Evolutionary conservation across 2,888 invertebrate species (phyloP), one percentile per base, ranked within the genome.

Genomic region (Limnephilus rhombicus): DNA sequence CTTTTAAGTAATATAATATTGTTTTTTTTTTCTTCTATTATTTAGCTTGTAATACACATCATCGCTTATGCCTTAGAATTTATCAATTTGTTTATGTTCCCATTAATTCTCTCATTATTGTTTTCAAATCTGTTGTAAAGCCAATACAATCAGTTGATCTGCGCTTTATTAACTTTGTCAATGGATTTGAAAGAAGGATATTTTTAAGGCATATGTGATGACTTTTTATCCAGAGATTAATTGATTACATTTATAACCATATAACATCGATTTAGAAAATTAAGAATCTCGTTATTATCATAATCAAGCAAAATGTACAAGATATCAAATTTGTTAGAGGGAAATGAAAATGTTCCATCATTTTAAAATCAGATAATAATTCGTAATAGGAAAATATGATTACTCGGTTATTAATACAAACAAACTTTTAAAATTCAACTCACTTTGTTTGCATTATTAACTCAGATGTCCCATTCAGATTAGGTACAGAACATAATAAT

Each of bases 171-270:
- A 86, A 85, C 41, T 37, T 85, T 3, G 18, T 31, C 68, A 24
- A 68, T 68, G 68, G n/a, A 68, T 68, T 68, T 68, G 68, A n/a
- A n/a, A 68, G 68, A 68, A 24, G n/a, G 68, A 68, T 86, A n/a
- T 86, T 86, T 45, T 49, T n/a, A 86, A 86, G 49, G 86, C 45
- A 86, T 45, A 24, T 1, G 49, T 49, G 41, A 86, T 45, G n/a
- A 13, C 12, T 29, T 86, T 86, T 86, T 86, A 86, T 45, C 53
- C 86, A 49, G 29, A 86, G 86, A 86, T 86, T 49, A 29, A 86
- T 85, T 85, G 29, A 18, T 45, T 85, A 45, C 41, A 83, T 85
- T 85, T 85, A 34, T 24, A 31, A 31, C 34, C 68, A 68, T n/a
- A n/a, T 68, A 68, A 68, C 24, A n/a, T 68, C 9, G 24, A 68